A percentile compares a stretch with the other conserved stretches of the same genome.
Conservation (phyloP, 2,113 vertebrate genomes). For the Machaerirhynchus nigripectus region DNA sequence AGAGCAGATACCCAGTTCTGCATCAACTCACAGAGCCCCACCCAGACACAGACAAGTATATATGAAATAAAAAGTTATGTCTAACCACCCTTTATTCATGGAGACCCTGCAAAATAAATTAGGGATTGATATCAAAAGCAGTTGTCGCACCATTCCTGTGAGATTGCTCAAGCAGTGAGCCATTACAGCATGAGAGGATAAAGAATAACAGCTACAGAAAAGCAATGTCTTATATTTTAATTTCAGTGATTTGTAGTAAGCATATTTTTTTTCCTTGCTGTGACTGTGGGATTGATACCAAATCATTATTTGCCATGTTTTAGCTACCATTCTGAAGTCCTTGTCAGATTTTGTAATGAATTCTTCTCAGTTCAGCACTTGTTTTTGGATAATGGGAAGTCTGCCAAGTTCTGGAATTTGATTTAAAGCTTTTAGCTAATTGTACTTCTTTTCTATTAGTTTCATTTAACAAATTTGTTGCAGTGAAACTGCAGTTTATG, state of each 20-base stretch:
- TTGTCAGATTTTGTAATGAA: not conserved
- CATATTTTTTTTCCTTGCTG: not conserved
- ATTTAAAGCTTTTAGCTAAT: slow-evolving; percentile 52
- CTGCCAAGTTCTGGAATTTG: slow-evolving; percentile 5
- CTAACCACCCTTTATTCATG: not conserved
- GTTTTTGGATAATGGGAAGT: not conserved
- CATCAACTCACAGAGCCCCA: not conserved
- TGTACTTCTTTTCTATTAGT: slow-evolving; percentile 26
- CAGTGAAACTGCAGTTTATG: not conserved
- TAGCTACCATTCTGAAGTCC: not conserved
- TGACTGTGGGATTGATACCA: not conserved
- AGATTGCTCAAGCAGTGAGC: not conserved
- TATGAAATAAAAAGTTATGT: not conserved
- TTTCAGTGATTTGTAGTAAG: not conserved
- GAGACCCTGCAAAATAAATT: not conserved
- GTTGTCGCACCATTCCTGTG: not conserved
- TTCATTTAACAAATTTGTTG: slow-evolving; percentile 27
- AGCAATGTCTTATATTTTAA: not conserved
- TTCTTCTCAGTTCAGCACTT: not conserved
- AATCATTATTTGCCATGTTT: not conserved
- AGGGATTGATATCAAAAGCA: not conserved
- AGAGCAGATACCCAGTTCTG: not conserved
- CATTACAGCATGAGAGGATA: not conserved
- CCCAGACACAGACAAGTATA: not conserved
- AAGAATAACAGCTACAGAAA: not conserved